phyloP scores from a whole-genome alignment of 1,140 invertebrate genomes.

The Drepana arcuata region DNA sequence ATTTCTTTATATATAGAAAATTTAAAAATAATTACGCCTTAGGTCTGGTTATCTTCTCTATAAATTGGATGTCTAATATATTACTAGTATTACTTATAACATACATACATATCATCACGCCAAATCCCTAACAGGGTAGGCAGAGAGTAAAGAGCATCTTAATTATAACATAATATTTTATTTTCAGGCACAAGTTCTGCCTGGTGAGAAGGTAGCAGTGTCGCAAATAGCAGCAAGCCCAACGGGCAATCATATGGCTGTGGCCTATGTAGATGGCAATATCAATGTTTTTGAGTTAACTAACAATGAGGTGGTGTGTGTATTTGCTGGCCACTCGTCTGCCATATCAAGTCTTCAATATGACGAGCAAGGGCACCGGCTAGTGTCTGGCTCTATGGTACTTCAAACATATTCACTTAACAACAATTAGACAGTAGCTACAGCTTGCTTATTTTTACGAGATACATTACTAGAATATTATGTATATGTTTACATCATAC shows the following conservation, averaged over 20 bases:
- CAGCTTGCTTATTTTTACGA: too few species aligned
- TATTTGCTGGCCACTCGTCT: constrained; percentile 91
- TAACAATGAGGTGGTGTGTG: constrained; percentile 80
- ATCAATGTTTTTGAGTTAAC: constrained; percentile 86
- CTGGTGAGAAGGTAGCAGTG: constrained; percentile 84
- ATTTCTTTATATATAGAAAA: too few species aligned
- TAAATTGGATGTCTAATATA: too few species aligned
- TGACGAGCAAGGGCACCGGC: constrained; percentile 83
- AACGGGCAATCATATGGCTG: constrained; percentile 84
- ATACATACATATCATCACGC: too few species aligned
- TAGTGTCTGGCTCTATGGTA: constrained; percentile 91
- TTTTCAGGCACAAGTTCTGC: constrained; percentile 78
- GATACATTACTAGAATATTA: too few species aligned
- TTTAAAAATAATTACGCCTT: too few species aligned
- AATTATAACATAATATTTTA: constrained; percentile 4
- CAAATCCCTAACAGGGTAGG: too few species aligned
- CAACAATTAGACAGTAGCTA: too few species aligned
- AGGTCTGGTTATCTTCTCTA: too few species aligned
- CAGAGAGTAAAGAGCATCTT: too few species aligned
- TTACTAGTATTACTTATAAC: neutral
- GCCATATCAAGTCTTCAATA: constrained; percentile 87
- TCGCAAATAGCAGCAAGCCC: constrained; percentile 81
- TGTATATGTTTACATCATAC: neutral
- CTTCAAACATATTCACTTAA: too few species aligned
- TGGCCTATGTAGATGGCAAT: constrained; percentile 92